Evolutionary conservation across 1,140 invertebrate genomes (phyloP), one percentile per base, ranked within the genome.

Genomic region (Aphelenchoides avenae): DNA sequence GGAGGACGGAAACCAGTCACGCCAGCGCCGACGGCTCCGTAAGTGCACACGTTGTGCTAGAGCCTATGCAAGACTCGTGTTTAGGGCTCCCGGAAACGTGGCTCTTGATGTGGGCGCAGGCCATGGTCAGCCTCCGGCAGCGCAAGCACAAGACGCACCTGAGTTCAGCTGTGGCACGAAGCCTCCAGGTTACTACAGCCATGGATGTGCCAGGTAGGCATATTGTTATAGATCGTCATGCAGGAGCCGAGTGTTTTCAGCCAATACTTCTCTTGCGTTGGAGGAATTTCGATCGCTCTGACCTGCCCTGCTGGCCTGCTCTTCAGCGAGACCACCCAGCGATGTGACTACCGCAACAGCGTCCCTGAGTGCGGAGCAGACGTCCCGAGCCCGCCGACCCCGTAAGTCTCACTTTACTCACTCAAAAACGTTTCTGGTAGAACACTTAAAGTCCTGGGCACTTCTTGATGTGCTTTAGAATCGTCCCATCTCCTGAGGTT

Each of bases 331-430:
- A 20, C 53, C 26, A 11, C 18, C n/a, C n/a, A 57, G 11, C 9
- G n/a, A 15, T 54, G 52, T 24, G 52, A 54, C 27, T 54, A 15
- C 13, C n/a, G 26, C 9, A 7, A 9, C 9, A 54, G 57, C 52
- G 26, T 54, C 20, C 53, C 52, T 2, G 52, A 58, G 15, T 54
- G 52, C 9, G 52, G 52, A 13, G 52, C 48, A 13, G 13, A 9
- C n/a, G 7, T 57, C n/a, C 52, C 52, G 18, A 56, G 20, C 2
- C 24, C 52, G 13, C 13, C n/a, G 1, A 53, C 24, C 22, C 7
- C 52, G 52, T 54, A 20, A 53, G 53, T 33, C n/a, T 57, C 34
- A 20, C 3, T n/a, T 15, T n/a, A 11, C 57, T 2, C n/a, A 15
- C 1, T 29, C 1, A 22, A 27, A 39, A 22, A 5, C 1, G 31